Conservation (phyloP, 2,113 vertebrate genomes). For the Ophthalmolycus amberensis region DNA sequence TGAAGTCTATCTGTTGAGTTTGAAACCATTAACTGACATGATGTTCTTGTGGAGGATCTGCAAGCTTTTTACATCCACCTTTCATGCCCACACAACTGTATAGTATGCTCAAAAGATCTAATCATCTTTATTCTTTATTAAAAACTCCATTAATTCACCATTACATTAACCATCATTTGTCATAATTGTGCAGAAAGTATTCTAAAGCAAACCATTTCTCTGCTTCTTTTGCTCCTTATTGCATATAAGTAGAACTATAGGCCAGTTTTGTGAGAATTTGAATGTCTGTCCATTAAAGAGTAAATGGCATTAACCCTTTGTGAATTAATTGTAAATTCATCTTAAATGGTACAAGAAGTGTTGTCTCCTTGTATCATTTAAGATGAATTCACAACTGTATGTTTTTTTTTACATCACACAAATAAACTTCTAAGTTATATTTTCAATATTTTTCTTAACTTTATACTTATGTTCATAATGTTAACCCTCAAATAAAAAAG, state of each 20-base stretch:
- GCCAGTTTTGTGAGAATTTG: not conserved
- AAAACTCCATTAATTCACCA: not conserved
- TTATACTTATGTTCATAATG: not conserved
- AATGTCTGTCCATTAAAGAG: not conserved
- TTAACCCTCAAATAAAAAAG: not conserved
- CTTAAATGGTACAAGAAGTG: not conserved
- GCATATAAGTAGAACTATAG: not conserved
- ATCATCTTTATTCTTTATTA: not conserved
- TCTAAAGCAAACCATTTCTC: not conserved
- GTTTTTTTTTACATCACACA: not conserved
- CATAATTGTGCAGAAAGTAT: not conserved
- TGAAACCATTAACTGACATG: slow-evolving; percentile 1
- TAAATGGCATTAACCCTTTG: not conserved
- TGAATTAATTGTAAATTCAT: not conserved
- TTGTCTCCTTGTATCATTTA: not conserved
- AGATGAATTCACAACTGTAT: not conserved
- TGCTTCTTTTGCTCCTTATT: not conserved
- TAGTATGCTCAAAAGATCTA: not conserved
- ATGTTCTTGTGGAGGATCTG: slow-evolving; percentile 3
- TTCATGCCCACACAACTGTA: not conserved
- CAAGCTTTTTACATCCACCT: not conserved
- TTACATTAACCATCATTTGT: not conserved
- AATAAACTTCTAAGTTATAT: not conserved
- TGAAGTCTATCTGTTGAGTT: not conserved
- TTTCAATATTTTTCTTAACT: not conserved